These are phyloP conservation scores for Tragelaphus oryx DNA, from an alignment of 2,797 vertebrate genomes.

Conservation along the genomic window DNA sequence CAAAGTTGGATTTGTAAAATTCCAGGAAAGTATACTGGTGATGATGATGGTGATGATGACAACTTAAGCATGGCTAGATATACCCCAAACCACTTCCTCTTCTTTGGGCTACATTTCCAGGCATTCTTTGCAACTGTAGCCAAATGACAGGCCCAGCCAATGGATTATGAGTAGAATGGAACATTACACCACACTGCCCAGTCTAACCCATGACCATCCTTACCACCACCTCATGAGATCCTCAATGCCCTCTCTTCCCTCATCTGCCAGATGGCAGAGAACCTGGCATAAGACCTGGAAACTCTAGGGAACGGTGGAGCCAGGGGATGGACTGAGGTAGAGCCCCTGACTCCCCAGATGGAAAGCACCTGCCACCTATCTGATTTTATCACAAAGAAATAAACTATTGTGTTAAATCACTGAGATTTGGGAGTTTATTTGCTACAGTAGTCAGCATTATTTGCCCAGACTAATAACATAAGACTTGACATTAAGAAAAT, in stretches of 20 bases:
- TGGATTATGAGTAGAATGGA: background rate
- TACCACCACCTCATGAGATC: background rate
- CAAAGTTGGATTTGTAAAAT: slow-evolving; percentile 11
- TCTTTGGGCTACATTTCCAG: background rate
- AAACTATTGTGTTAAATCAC: background rate
- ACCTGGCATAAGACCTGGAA: background rate
- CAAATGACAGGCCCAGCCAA: background rate
- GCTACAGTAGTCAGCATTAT: background rate
- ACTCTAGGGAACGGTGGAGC: background rate
- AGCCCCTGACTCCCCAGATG: background rate
- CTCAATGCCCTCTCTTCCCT: background rate
- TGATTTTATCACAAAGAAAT: background rate
- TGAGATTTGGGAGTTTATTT: background rate
- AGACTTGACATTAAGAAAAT: background rate
- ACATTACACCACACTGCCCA: background rate
- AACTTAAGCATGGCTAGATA: background rate
- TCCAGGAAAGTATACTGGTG: background rate
- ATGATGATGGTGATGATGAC: background rate
- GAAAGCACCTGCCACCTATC: background rate
- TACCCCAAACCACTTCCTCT: background rate
- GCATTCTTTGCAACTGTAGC: background rate
- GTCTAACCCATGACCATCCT: background rate
- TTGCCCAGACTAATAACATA: background rate
- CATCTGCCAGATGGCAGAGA: background rate
- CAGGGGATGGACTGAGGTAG: background rate